Base-by-base conservation (phyloP, 1,140 invertebrate genomes). In the honey bee (Apis mellifera) region DNA sequence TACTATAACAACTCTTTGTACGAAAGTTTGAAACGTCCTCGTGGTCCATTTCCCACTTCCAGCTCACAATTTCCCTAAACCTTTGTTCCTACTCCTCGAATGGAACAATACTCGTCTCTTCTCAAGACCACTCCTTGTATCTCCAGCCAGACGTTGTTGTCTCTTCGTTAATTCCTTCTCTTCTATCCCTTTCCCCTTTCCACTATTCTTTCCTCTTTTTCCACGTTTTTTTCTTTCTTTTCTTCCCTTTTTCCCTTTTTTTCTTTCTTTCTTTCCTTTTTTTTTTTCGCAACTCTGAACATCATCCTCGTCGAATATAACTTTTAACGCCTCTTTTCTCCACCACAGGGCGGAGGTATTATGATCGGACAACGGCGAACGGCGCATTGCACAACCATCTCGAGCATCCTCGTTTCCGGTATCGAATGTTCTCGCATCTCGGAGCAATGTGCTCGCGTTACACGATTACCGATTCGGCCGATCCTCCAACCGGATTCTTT, bases 381-480 rank as follows among this genome's bases (percentile, higher is more conserved):
- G 19, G 17, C n/a, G 48, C 9, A 52, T 13, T 2, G n/a, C 60
- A 52, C 48, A 66, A 52, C 13, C 52, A 68, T 55, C 64, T 68
- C 64, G 32, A 68, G 52, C 26, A 48, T 78, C 23, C 64, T n/a
- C 32, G 64, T 68, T 78, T 68, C 75, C 75, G 32, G 32, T 68
- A 57, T 78, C 75, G 64, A 78, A 78, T 48, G 64, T 78, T 78
- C 75, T 55, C 75, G 32, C 19, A 57, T 48, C 64, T 57, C 15
- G 64, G 32, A 57, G 21, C 75, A 48, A 26, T 9, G 62, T 42
- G 50, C 62, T 66, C 75, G 50, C 62, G 75, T 78, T 78, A 68
- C 75, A 78, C 75, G 62, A 77, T 77, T 77, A 48, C 75, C 62
- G 62, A 42, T 77, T 54, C 74, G 48, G n/a, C 21, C 32, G 57